Evolutionary conservation across 2,888 invertebrate genomes (phyloP).

Genomic region (Andrena minutula): DNA sequence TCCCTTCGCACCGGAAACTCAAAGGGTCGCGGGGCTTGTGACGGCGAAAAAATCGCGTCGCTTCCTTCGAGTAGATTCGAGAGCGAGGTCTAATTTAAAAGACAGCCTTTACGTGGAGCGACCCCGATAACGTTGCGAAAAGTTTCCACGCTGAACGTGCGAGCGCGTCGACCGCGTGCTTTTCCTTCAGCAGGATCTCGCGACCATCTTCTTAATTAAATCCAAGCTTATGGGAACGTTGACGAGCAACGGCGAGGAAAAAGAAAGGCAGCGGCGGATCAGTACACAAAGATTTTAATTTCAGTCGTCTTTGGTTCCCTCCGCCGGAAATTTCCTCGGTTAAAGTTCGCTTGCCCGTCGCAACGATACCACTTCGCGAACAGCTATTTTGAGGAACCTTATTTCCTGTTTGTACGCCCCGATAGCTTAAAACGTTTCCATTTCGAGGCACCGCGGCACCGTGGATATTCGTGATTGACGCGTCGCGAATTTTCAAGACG

Average conservation of each 20-base stretch:
- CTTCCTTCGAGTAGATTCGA: conserved; percentile 33
- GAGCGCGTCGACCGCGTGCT: not conserved
- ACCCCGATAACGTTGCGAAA: conserved; percentile 2
- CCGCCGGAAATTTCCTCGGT: not conserved
- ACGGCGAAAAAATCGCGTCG: conserved; percentile 32
- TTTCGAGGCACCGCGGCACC: not conserved
- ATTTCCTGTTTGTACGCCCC: not conserved
- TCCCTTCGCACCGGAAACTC: conserved; percentile 11
- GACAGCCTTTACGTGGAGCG: not conserved
- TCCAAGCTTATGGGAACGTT: not conserved
- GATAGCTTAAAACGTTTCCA: conserved; percentile 25
- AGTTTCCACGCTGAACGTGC: not conserved
- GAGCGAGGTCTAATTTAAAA: conserved; percentile 19
- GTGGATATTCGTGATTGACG: conserved; percentile 43
- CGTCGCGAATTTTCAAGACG: conserved; percentile 48
- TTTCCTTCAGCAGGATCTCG: not conserved
- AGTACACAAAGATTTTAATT: not conserved
- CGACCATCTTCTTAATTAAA: conserved; percentile 1
- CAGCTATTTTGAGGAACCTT: conserved; percentile 1
- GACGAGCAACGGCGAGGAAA: not conserved
- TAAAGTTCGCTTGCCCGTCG: not conserved
- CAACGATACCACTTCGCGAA: not conserved
- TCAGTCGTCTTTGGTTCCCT: not conserved
- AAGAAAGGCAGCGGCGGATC: not conserved
- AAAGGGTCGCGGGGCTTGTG: conserved; percentile 21